Evolutionary conservation across 2,888 invertebrate genomes (phyloP).

Genomic region (Malthinus flaveolus): DNA sequence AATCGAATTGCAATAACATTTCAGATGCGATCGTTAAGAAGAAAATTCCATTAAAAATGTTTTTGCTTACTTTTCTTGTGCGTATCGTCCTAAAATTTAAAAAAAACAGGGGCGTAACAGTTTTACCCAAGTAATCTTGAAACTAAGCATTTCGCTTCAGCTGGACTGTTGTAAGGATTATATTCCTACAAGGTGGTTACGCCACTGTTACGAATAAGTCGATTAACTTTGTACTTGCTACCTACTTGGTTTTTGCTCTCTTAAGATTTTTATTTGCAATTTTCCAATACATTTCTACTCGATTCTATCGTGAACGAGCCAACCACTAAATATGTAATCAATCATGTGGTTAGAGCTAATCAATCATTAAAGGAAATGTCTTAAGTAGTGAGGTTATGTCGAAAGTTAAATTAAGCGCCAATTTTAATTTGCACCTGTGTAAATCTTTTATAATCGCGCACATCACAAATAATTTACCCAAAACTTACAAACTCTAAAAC

Average conservation of each 20-base stretch:
- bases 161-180: not conserved
- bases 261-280: not conserved
- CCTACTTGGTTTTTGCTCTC: not conserved
- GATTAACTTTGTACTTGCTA: too few relatives aligned
- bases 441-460: too few relatives aligned
- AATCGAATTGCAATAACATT: too few relatives aligned
- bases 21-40: too few relatives aligned
- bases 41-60: too few relatives aligned
- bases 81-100: not conserved
- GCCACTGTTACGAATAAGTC: not conserved
- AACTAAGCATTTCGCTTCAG: not conserved
- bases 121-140: too few relatives aligned
- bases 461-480: too few relatives aligned
- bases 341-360: slow-evolving; percentile 1
- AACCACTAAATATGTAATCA: not conserved
- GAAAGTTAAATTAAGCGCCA: too few relatives aligned
- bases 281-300: slow-evolving; percentile 4
- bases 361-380: not conserved
- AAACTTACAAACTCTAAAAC: too few relatives aligned
- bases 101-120: too few relatives aligned
- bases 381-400: too few relatives aligned
- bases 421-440: too few relatives aligned
- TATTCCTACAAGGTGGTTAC: not conserved
- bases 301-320: not conserved
- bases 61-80: not conserved